Conservation (phyloP, 2,797 vertebrate species). For the Myotis planiceps region DNA sequence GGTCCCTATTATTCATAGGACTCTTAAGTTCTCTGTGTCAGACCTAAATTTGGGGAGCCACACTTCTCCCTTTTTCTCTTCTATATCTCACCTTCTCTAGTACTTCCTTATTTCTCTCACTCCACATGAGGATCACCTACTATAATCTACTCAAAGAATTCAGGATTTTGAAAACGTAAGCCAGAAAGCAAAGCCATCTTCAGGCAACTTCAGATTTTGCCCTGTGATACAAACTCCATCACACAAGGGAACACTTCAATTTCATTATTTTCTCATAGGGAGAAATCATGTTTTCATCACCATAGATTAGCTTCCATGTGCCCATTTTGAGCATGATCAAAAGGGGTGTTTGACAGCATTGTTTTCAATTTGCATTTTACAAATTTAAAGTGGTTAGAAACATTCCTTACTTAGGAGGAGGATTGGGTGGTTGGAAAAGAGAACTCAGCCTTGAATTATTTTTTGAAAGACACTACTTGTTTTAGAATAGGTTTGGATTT, state of each 20-base stretch:
- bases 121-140: neutral
- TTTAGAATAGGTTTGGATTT: neutral
- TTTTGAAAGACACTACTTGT: neutral
- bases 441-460: neutral
- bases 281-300: neutral
- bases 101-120: neutral
- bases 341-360: neutral
- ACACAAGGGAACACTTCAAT: neutral
- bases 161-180: neutral
- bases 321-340: neutral
- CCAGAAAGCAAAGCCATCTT: neutral
- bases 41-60: neutral
- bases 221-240: neutral
- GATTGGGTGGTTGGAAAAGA: neutral
- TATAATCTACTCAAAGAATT: neutral
- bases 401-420: constrained; percentile 19
- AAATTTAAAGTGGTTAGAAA: neutral
- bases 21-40: neutral
- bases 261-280: neutral
- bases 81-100: neutral
- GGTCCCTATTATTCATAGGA: neutral
- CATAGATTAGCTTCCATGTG: neutral
- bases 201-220: neutral
- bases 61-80: neutral
- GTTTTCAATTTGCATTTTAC: constrained; percentile 19